phyloP scores from a whole-genome alignment of 2,797 vertebrate genomes.

The Todus mexicanus region DNA sequence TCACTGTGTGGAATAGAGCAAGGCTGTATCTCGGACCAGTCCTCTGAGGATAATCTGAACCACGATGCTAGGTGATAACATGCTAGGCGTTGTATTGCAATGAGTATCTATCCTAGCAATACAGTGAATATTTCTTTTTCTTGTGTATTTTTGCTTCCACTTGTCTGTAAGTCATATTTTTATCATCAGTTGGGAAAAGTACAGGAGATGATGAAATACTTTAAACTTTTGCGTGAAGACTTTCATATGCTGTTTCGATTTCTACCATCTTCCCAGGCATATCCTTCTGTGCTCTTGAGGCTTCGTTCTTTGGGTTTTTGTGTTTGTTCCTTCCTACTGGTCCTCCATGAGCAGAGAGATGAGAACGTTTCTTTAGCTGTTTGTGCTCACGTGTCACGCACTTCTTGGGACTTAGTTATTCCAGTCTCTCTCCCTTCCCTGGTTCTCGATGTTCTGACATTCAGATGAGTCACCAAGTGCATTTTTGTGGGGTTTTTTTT shows the following conservation, averaged over 20 bases:
- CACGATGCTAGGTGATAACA: background rate
- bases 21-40: background rate
- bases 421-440: background rate
- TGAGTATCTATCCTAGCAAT: background rate
- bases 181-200: background rate
- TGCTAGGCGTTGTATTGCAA: background rate
- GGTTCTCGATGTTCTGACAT: background rate
- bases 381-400: background rate
- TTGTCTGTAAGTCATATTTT: background rate
- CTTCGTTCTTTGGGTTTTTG: background rate
- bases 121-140: background rate
- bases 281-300: background rate
- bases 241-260: background rate
- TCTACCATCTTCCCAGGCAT: background rate
- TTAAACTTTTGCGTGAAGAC: background rate
- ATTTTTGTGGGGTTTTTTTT: background rate
- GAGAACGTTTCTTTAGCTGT: background rate
- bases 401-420: background rate
- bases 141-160: background rate
- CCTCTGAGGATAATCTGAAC: background rate
- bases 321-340: background rate
- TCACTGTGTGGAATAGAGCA: background rate
- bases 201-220: background rate
- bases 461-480: conserved; percentile 7
- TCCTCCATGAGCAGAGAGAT: background rate